Conservation (phyloP, 2,888 invertebrate species). For the Nineta flava region DNA sequence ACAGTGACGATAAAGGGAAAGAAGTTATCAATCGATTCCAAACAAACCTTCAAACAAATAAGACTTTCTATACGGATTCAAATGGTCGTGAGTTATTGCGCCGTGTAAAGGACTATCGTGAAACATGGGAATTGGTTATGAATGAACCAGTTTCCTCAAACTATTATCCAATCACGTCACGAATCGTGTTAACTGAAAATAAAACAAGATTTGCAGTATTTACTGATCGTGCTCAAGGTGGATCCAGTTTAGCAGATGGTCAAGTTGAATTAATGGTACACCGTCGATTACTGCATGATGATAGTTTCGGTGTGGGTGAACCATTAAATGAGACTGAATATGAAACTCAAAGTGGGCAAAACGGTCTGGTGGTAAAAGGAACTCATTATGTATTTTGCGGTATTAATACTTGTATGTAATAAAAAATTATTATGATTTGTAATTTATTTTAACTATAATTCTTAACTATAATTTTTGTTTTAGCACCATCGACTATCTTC, state of each 20-base stretch:
- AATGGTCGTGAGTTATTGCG: slow-evolving; percentile 79
- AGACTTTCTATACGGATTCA: slow-evolving; percentile 78
- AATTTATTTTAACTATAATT: too few species aligned
- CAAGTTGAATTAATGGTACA: slow-evolving; percentile 77
- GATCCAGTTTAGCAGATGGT: slow-evolving; percentile 57
- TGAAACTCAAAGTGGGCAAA: slow-evolving; percentile 22
- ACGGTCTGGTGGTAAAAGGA: slow-evolving; percentile 54
- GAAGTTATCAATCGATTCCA: slow-evolving; percentile 66
- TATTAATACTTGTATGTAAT: not conserved
- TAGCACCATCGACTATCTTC: slow-evolving; percentile 19
- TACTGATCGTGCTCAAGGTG: slow-evolving; percentile 71
- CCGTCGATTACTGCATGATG: slow-evolving; percentile 68
- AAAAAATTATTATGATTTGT: not conserved
- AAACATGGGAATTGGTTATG: slow-evolving; percentile 54
- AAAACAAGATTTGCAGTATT: slow-evolving; percentile 37
- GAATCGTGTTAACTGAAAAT: slow-evolving; percentile 52
- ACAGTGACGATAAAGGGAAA: slow-evolving; percentile 50
- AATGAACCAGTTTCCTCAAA: slow-evolving; percentile 68
- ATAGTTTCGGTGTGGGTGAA: slow-evolving; percentile 86
- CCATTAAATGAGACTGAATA: slow-evolving; percentile 69
- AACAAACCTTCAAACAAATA: slow-evolving; percentile 42
- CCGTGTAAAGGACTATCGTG: slow-evolving; percentile 48
- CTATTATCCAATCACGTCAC: slow-evolving; percentile 84
- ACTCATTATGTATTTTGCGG: slow-evolving; percentile 32
- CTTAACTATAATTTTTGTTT: not conserved